These are phyloP conservation scores for Chondrilla cf. caribensis DNA, from an alignment of 37 sponge, comb jelly and placozoan species.

Conservation along the genomic window DNA sequence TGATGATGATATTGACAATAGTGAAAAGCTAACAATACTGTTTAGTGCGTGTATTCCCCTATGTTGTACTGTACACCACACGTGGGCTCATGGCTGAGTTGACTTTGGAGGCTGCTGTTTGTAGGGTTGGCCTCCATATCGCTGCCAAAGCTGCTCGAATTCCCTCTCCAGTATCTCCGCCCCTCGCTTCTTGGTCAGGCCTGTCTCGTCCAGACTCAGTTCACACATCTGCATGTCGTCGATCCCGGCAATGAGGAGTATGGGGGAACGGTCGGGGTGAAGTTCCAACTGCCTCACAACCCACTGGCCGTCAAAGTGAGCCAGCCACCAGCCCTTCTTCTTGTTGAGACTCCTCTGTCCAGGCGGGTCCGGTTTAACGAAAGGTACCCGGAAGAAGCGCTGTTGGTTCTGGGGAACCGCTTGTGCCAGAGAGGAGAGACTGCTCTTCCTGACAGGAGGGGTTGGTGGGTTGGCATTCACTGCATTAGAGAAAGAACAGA, in stretches of 20 bases:
- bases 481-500: not conserved
- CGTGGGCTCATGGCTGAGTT: too few species aligned
- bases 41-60: too few species aligned
- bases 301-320: conserved; percentile 98
- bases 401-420: conserved; percentile 44
- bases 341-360: conserved; percentile 41
- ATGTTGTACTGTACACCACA: too few species aligned
- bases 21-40: too few species aligned
- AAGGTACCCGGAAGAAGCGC: conserved; percentile 93
- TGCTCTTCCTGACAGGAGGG: conserved; percentile 19
- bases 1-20: too few species aligned
- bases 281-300: conserved; percentile 94
- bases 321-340: conserved; percentile 97
- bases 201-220: conserved; percentile 90
- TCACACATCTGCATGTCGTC: conserved; percentile 99
- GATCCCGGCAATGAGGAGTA: conserved; percentile 84
- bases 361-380: conserved; percentile 60
- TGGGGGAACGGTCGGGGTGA: conserved; percentile 76
- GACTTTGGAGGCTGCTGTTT: conserved; percentile 10
- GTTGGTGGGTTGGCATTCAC: conserved; percentile 23
- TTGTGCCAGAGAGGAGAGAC: not conserved
- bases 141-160: conserved; percentile 86
- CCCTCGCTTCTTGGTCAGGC: conserved; percentile 84
- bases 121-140: conserved; percentile 77
- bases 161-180: conserved; percentile 86